These are phyloP conservation scores for Hemiscyllium ocellatum DNA, from an alignment of 2,113 vertebrate species.

Conservation along the genomic window DNA sequence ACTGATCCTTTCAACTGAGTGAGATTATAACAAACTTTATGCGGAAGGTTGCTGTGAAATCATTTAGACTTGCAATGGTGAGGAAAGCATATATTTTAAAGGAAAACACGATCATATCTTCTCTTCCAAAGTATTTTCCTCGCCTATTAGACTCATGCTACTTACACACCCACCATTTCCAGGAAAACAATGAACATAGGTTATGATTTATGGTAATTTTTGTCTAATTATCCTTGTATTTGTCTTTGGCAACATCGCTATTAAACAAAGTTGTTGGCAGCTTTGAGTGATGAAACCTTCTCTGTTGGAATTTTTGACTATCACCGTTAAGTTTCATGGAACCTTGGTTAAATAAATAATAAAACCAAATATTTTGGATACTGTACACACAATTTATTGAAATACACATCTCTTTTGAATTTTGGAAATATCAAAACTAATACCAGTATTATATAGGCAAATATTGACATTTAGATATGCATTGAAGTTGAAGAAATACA, in stretches of 20 bases:
- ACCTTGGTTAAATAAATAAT: neutral
- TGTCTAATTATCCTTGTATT: neutral
- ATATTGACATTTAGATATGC: neutral
- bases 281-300: neutral
- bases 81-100: neutral
- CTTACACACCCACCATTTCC: too few species aligned
- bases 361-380: neutral
- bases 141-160: neutral
- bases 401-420: neutral
- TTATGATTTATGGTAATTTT: neutral
- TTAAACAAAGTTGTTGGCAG: neutral
- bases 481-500: neutral
- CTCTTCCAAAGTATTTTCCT: neutral
- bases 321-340: constrained; percentile 6
- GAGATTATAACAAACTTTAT: neutral
- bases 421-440: neutral
- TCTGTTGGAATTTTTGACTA: neutral
- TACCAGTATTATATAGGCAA: too few species aligned
- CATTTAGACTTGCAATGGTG: neutral
- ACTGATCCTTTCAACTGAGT: neutral
- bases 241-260: neutral
- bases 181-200: neutral
- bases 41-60: neutral
- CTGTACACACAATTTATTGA: neutral
- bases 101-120: neutral